Evolutionary conservation across 2,888 invertebrate species (phyloP), one percentile per base, ranked within the genome.

Genomic region (Zygothrica quintamaculata): DNA sequence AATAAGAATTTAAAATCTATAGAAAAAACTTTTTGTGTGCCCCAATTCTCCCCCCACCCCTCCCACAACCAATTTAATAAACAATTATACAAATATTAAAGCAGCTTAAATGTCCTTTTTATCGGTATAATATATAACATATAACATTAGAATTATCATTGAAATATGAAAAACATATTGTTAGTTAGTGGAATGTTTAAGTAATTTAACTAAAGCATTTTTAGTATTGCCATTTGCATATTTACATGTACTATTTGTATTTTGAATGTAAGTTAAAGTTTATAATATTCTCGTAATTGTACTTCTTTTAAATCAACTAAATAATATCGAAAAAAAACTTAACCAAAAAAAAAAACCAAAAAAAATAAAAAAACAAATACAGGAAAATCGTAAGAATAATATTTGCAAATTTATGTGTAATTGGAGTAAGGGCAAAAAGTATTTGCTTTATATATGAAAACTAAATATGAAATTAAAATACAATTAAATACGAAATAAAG

Each of bases 211-310:
- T 26, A 22, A 25, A 55, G 33, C 40, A 40, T 46, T 62, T 52
- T 73, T 16, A 62, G 50, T 74, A 59, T 69, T 69, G 53, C 56
- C 50, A 61, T 47, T 60, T 50, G 16, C 52, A 57, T 50, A 62
- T 56, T 33, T 64, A 55, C 44, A 51, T 59, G 51, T 59, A 51
- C 47, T 65, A 57, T 80, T 77, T 74, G 74, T 81, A 77, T 59
- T 81, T 78, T 59, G 47, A 74, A 65, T 51, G 42, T 81, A 59
- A 64, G 25, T 3, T 68, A 64, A 67, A 51, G 60, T 74, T 58
- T 61, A 75, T 42, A 61, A 60, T 57, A 57, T 56, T 56, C 55
- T 65, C 50, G 48, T 69, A 69, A 46, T 15, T 55, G 43, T 64
- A 64, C 40, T 33, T 18, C 51, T 44, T 70, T 37, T 46, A 58